phyloP scores from a whole-genome alignment of 2,113 vertebrate genomes.

The Nibea albiflora region DNA sequence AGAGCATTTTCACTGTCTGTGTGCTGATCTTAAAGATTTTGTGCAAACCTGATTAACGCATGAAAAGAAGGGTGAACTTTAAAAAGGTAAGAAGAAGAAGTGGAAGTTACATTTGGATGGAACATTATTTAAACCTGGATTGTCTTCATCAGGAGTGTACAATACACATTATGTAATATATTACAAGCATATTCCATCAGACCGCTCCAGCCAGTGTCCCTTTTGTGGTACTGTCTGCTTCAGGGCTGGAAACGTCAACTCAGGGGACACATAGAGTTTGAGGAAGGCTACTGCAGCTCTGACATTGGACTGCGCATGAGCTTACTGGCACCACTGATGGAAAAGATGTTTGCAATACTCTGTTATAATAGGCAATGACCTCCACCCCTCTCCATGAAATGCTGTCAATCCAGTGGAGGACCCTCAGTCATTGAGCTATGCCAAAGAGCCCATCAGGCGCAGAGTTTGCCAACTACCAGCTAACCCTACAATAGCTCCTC shows the following conservation, averaged over 20 bases:
- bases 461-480: constrained; percentile 48
- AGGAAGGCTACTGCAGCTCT: constrained; percentile 31
- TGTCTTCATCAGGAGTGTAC: background rate
- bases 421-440: constrained; percentile 55
- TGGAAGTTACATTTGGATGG: constrained; percentile 5
- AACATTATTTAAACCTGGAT: constrained; percentile 27
- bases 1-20: constrained; percentile 47
- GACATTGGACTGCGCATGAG: constrained; percentile 32
- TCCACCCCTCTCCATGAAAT: constrained; percentile 52
- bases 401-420: constrained; percentile 51
- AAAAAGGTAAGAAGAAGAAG: constrained; percentile 25
- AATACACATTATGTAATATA: background rate
- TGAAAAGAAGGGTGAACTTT: constrained; percentile 28
- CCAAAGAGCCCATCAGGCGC: constrained; percentile 65
- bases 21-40: constrained; percentile 46
- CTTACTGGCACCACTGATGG: constrained; percentile 54
- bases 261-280: constrained; percentile 35
- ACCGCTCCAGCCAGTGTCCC: constrained; percentile 43
- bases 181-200: constrained; percentile 35
- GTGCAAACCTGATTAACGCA: constrained; percentile 55
- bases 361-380: constrained; percentile 62
- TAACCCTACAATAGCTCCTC: constrained; percentile 40
- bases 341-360: constrained; percentile 65
- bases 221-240: constrained; percentile 36
- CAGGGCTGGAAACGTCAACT: constrained; percentile 48